Percentiles rank a stretch among this genome's conserved stretches.
These are phyloP conservation scores for Noctua pronuba DNA, from an alignment of 2,888 invertebrate genomes.

Conservation along the genomic window DNA sequence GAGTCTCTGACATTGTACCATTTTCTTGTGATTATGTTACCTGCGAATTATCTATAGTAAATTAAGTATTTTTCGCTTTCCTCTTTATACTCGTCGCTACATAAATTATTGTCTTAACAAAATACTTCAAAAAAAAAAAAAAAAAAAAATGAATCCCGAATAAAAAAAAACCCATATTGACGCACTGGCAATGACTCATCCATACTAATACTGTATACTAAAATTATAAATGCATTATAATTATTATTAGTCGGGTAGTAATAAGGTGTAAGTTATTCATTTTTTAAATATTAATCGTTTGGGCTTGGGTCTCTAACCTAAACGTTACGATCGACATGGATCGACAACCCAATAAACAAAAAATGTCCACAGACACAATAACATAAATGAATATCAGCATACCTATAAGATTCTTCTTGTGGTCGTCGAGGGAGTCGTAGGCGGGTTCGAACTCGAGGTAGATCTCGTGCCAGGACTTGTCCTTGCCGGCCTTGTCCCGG, in stretches of 20 bases:
- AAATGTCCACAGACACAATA: neutral
- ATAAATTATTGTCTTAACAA: neutral
- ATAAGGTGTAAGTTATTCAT: neutral
- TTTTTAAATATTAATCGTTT: neutral
- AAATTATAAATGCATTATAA: too few relatives aligned
- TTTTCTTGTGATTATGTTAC: slow-evolving; percentile 74
- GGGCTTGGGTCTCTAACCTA: neutral
- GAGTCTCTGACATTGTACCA: slow-evolving; percentile 79
- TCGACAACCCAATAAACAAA: neutral
- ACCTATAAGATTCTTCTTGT: slow-evolving; percentile 70
- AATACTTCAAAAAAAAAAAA: neutral
- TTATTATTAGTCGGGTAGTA: neutral
- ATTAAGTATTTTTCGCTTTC: neutral
- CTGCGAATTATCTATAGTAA: slow-evolving; percentile 61
- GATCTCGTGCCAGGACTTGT: slow-evolving; percentile 70
- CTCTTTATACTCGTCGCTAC: neutral
- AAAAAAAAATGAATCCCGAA: too few relatives aligned
- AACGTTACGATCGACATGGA: neutral
- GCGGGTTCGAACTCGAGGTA: slow-evolving; percentile 71
- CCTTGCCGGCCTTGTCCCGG: slow-evolving; percentile 64
- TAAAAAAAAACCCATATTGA: neutral
- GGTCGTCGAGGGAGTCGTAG: slow-evolving; percentile 65
- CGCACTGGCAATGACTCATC: neutral
- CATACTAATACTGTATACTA: neutral
- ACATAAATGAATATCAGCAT: slow-evolving; percentile 27